Conservation (phyloP, 2,797 vertebrate species). For the Hippoglossus hippoglossus region DNA sequence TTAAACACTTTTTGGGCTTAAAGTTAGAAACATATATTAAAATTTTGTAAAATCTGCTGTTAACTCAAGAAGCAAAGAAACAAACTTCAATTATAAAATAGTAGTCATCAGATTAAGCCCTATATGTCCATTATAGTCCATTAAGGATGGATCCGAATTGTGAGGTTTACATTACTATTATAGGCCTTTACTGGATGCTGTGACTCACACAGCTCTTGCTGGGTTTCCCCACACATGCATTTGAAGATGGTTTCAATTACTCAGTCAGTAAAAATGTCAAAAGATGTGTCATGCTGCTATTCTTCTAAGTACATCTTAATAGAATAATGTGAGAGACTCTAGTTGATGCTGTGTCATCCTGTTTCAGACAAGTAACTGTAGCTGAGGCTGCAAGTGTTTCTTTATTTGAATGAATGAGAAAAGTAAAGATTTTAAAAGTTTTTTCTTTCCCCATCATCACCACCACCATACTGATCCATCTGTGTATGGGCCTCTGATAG, state of each 20-base stretch:
- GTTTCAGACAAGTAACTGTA: constrained; percentile 14
- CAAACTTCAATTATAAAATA: constrained; percentile 22
- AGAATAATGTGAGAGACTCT: constrained; percentile 30
- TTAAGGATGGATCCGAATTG: constrained; percentile 47
- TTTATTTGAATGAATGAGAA: constrained; percentile 5
- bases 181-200: constrained; percentile 48
- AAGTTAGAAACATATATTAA: neutral
- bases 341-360: constrained; percentile 9
- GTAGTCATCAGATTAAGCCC: constrained; percentile 41
- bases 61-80: constrained; percentile 5
- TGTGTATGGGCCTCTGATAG: constrained; percentile 12
- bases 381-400: neutral
- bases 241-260: constrained; percentile 55
- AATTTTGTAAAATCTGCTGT: neutral
- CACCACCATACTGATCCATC: constrained; percentile 3
- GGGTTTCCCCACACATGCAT: constrained; percentile 38
- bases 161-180: neutral
- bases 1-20: neutral
- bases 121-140: constrained; percentile 53
- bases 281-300: constrained; percentile 38
- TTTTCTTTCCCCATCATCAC: constrained; percentile 3
- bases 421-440: constrained; percentile 27
- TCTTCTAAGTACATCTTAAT: constrained; percentile 48
- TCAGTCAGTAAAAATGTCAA: constrained; percentile 44
- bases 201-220: constrained; percentile 60